Base-by-base conservation (phyloP, 2,113 vertebrate genomes). In the Crocuta crocuta region DNA sequence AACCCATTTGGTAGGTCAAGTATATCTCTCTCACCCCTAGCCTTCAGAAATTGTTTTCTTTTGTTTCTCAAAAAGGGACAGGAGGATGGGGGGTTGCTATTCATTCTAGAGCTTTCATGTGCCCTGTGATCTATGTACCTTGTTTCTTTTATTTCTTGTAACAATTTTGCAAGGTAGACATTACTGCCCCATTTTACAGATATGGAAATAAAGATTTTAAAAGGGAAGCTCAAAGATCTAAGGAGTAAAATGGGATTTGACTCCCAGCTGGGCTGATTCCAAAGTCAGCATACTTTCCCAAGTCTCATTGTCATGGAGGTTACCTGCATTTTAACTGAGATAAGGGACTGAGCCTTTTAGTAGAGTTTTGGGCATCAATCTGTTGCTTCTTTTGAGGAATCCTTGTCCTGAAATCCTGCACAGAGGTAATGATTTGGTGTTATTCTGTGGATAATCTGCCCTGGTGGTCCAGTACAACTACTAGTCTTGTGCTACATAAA, bases 181-280 rank as follows among this genome's bases (percentile, higher is more conserved):
- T 93, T 86, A 76, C 43, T 5, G 13, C 58, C 4, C 24, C 21
- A 50, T 50, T 61, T 84, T 84, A 39, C 10, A 93, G 58, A 33
- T 90, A 35, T 91, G 31, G 17, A 94, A 93, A 82, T 17, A 78
- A 53, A 88, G 45, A 45, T 26, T 48, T 92, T 81, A 45, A 48
- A 66, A 84, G 28, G 48, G 26, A 92, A 50, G 68, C 61, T 94
- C 45, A 87, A 85, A 87, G 39, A 89, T 11, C n/a, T 70, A 53
- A 55, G 43, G 33, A 43, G 58, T 50, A 39, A 89, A 95, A 74
- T 79, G 70, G 21, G 50, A 80, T 88, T 55, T 81, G n/a, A 45
- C 11, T 65, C 35, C 85, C 10, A 55, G 31, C 15, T 70, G 26
- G 79, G 35, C 10, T 61, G 50, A 93, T 7, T 90, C 6, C 11